These are phyloP conservation scores for Nasonia vitripennis DNA, from an alignment of 1,140 invertebrate species.

Conservation along the genomic window DNA sequence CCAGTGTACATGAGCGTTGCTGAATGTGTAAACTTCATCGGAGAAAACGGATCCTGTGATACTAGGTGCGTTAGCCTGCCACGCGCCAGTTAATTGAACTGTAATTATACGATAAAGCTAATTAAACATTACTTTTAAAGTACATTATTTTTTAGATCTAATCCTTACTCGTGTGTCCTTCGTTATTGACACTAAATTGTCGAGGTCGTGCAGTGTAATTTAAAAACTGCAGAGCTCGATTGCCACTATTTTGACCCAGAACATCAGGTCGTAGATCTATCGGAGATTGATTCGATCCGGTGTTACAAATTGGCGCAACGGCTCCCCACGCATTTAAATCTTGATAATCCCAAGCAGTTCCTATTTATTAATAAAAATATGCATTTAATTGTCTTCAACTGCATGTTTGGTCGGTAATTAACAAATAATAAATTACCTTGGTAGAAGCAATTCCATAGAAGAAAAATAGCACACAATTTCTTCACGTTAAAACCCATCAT, in stretches of 20 bases:
- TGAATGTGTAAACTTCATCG: background rate
- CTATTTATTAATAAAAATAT: background rate
- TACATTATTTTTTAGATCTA: background rate
- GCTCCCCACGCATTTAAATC: background rate
- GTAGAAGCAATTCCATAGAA: background rate
- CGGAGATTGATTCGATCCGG: conserved; percentile 11
- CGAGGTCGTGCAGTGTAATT: background rate
- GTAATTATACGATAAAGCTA: background rate
- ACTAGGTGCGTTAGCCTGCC: background rate
- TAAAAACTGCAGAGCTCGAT: background rate
- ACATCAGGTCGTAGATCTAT: background rate
- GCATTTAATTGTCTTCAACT: background rate
- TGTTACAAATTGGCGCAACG: background rate
- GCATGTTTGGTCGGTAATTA: too few relatives aligned
- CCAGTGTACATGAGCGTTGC: conserved; percentile 19
- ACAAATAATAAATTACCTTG: background rate
- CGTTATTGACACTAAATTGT: background rate
- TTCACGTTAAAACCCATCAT: background rate
- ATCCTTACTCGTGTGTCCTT: conserved; percentile 13
- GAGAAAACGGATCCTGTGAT: conserved; percentile 8
- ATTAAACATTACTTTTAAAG: background rate
- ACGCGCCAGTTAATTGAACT: background rate
- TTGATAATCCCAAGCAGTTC: conserved; percentile 19
- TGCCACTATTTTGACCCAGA: background rate
- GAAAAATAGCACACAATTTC: background rate